Evolutionary conservation across 2,888 invertebrate genomes (phyloP).

Genomic region (Dascillus cervinus): DNA sequence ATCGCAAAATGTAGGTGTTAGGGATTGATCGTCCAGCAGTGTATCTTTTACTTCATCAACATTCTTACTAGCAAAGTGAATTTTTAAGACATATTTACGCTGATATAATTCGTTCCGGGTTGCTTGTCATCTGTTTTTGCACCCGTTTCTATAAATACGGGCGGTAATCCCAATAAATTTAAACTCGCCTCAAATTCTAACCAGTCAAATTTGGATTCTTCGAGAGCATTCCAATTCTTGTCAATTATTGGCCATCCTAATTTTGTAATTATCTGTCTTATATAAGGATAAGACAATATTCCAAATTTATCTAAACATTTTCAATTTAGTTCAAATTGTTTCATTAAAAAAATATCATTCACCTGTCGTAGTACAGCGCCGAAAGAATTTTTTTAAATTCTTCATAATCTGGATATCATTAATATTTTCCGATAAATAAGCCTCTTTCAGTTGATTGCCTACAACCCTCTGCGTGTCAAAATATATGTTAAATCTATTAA

Average conservation of each 20-base stretch:
- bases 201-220: constrained; percentile 1
- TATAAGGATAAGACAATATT: no score
- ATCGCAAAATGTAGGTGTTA: no score
- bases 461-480: constrained; percentile 1
- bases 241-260: constrained; percentile 3
- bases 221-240: not conserved
- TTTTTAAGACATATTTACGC: not conserved
- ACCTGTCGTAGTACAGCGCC: constrained; percentile 3
- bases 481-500: not conserved
- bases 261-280: no score
- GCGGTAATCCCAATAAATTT: constrained; percentile 1
- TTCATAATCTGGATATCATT: no score
- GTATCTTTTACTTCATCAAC: no score
- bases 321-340: no score
- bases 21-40: no score
- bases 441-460: not conserved
- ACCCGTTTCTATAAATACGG: not conserved
- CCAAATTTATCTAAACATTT: no score
- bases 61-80: constrained; percentile 5
- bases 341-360: no score
- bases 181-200: not conserved
- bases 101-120: not conserved
- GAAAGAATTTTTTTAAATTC: constrained; percentile 1
- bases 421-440: no score
- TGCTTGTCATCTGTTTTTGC: not conserved